These are phyloP conservation scores for Drosophila navojoa DNA, from an alignment of 1,140 invertebrate species.

Conservation along the genomic window DNA sequence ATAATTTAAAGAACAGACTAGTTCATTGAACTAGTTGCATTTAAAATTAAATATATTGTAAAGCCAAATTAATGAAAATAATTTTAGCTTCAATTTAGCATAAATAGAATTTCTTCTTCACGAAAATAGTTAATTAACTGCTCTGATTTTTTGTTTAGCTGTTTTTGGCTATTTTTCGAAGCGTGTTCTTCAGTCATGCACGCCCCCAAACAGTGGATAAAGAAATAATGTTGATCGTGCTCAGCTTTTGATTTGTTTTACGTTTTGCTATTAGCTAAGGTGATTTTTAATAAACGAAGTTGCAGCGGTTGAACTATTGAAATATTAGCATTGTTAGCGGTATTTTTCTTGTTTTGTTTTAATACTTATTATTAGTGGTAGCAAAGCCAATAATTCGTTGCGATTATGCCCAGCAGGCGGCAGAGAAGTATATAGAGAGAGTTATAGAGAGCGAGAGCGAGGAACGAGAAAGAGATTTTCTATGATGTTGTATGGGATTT, in stretches of 20 bases:
- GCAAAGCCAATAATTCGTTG: constrained; percentile 44
- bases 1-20: too few relatives aligned
- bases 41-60: too few relatives aligned
- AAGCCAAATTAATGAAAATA: too few relatives aligned
- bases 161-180: too few relatives aligned
- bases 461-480: constrained; percentile 22
- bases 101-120: too few relatives aligned
- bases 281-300: constrained; percentile 19
- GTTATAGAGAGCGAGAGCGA: constrained; percentile 10
- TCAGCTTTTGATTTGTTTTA: constrained; percentile 8
- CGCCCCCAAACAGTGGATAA: background rate
- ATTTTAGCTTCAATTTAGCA: too few relatives aligned
- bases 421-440: constrained; percentile 1
- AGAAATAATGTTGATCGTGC: constrained; percentile 4
- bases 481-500: constrained; percentile 42
- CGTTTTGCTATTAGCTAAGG: constrained; percentile 1
- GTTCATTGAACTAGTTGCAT: too few relatives aligned
- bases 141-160: too few relatives aligned
- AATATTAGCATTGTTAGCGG: constrained; percentile 42
- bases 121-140: too few relatives aligned
- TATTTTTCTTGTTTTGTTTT: background rate
- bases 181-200: background rate
- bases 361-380: constrained; percentile 22
- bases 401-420: background rate
- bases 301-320: constrained; percentile 21